These are phyloP conservation scores for Parambassis ranga DNA, from an alignment of 2,797 vertebrate species.

Conservation along the genomic window DNA sequence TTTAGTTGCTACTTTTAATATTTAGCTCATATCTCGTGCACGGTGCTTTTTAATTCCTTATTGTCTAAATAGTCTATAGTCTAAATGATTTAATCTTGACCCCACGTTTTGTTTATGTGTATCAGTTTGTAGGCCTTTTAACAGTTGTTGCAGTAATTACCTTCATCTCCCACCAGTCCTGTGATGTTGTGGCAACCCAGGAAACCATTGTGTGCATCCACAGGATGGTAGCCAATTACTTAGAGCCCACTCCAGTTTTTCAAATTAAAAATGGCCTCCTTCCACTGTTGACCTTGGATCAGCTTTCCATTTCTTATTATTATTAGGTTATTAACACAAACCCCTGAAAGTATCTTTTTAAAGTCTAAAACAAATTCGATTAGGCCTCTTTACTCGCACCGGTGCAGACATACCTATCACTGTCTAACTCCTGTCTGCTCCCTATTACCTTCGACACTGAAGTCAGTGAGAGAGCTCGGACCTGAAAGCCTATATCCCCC, in stretches of 20 bases:
- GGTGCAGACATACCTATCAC: conserved; percentile 72
- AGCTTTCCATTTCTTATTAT: conserved; percentile 75
- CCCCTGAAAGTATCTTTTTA: conserved; percentile 80
- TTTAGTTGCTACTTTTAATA: not conserved
- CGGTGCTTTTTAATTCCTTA: not conserved
- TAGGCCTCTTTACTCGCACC: conserved; percentile 77
- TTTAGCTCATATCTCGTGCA: too few species aligned
- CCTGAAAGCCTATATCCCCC: conserved; percentile 82
- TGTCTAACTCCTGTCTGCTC: conserved; percentile 85
- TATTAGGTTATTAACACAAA: conserved; percentile 84
- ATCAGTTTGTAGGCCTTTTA: conserved; percentile 7
- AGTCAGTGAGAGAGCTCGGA: conserved; percentile 84
- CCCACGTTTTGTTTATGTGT: not conserved
- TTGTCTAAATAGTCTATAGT: not conserved
- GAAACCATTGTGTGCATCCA: conserved; percentile 47
- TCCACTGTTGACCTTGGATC: conserved; percentile 77
- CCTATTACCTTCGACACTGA: conserved; percentile 92
- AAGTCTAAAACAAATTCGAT: conserved; percentile 84
- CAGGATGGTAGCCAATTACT: conserved; percentile 72
- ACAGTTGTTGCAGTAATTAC: conserved; percentile 35
- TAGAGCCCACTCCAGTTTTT: conserved; percentile 56
- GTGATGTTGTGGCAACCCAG: conserved; percentile 52
- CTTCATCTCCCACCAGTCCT: conserved; percentile 20
- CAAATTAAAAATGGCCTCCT: conserved; percentile 74
- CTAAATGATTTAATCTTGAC: not conserved